phyloP scores from a whole-genome alignment of 2,888 invertebrate species.

The Scaptodrosophila latifasciaeformis region DNA sequence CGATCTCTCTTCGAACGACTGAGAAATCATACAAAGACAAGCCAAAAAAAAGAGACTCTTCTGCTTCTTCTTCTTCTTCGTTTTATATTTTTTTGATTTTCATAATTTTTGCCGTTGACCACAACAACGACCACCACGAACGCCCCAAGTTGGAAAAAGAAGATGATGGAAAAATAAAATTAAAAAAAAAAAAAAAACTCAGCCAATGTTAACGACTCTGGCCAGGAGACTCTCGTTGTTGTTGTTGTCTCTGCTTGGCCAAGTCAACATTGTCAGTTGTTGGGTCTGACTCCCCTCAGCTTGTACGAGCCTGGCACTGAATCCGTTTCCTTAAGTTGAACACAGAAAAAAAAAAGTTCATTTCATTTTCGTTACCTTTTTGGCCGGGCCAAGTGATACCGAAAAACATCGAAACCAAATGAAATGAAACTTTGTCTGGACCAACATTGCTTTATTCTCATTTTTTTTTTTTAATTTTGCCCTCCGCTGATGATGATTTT shows the following conservation, averaged over 20 bases:
- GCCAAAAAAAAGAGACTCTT: no score
- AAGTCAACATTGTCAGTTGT: conserved; percentile 4
- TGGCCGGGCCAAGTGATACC: conserved; percentile 44
- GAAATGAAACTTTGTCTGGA: conserved; percentile 60
- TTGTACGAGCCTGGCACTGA: background rate
- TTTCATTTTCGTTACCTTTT: conserved; percentile 64
- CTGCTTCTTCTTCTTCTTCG: no score
- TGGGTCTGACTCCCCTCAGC: conserved; percentile 16
- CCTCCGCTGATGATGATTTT: conserved; percentile 53
- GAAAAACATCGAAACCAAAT: conserved; percentile 51
- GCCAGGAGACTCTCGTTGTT: conserved; percentile 17
- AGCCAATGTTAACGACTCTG: conserved; percentile 62
- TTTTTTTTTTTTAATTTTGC: conserved; percentile 1
- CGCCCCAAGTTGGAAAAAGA: no score
- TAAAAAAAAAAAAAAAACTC: background rate
- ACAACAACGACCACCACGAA: conserved; percentile 36
- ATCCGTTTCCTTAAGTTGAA: conserved; percentile 46
- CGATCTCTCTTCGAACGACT: conserved; percentile 18
- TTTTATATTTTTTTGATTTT: conserved; percentile 65
- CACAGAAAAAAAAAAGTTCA: conserved; percentile 34
- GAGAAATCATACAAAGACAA: conserved; percentile 61
- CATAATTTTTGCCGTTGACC: conserved; percentile 65
- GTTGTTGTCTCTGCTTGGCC: conserved; percentile 12
- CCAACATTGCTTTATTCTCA: no score
- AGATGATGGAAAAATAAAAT: no score